Evolutionary conservation across 2,113 vertebrate species (phyloP), one percentile per base, ranked within the genome.

Genomic region (Amblyopsis rosae): DNA sequence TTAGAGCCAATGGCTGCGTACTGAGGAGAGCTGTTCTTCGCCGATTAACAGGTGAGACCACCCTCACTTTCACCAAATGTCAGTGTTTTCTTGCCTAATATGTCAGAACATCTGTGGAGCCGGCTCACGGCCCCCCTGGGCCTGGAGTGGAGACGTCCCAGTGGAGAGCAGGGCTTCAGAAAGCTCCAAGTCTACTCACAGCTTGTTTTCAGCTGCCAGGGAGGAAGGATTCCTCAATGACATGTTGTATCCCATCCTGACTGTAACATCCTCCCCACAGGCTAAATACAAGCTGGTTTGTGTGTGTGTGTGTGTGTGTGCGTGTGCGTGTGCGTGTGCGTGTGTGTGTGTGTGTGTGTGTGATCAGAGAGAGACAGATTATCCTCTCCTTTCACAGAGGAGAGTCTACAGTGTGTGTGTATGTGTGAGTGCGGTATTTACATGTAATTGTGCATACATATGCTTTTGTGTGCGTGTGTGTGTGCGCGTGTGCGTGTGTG

Each of bases 181-280:
- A 12, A 6, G 1, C 33, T 17, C 67, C 67, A 54, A 75, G 45
- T 19, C 13, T 26, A 1, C 35, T 47, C 61, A 12, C 84, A 84
- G 82, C 79, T 88, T 85, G 88, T 90, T 88, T 88, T 90, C 81
- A 85, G 80, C 82, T 73, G 81, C 83, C 84, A 84, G 79, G 76
- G 75, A 85, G 86, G 80, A 67, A 72, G 77, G 82, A 88, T 86
- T 90, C 80, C 82, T 82, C 83, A 84, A 86, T 86, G 87, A 87
- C 87, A 90, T 85, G 87, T 88, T 89, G 84, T 80, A 85, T 86
- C 85, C 87, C 72, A 90, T 88, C 85, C 81, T 79, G 83, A 88
- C 75, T 73, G 80, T 82, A 87, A 90, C 88, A 88, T 90, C 86
- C 85, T 87, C 81, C 88, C 84, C 65, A 80, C 67, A 83, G 85